Base-by-base conservation (phyloP, 2,888 invertebrate genomes). In the Caenorhabditis parvicauda region DNA sequence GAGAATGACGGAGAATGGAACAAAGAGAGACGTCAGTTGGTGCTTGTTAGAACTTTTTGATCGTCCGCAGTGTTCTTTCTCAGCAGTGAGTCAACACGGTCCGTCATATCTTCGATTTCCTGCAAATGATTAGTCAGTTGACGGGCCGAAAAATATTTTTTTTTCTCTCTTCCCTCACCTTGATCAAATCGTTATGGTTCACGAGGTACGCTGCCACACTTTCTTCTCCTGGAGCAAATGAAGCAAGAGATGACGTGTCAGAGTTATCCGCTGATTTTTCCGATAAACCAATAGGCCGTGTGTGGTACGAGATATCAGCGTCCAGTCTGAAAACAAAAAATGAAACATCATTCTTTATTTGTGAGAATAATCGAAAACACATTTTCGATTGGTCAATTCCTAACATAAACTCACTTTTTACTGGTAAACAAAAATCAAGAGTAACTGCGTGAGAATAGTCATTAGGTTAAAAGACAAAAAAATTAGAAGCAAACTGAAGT, bases 21-120 rank as follows among this genome's bases (percentile, higher is more conserved):
- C n/a, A n/a, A n/a, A n/a, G n/a, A n/a, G n/a, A n/a, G n/a, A n/a
- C n/a, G n/a, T n/a, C n/a, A n/a, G n/a, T n/a, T n/a, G n/a, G n/a
- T n/a, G n/a, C n/a, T n/a, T n/a, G n/a, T n/a, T n/a, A n/a, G n/a
- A n/a, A n/a, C n/a, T n/a, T n/a, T n/a, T n/a, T n/a, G n/a, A n/a
- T n/a, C n/a, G n/a, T n/a, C n/a, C n/a, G n/a, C n/a, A n/a, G n/a
- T n/a, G n/a, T n/a, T n/a, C n/a, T n/a, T n/a, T n/a, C n/a, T n/a
- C n/a, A n/a, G n/a, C n/a, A n/a, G n/a, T n/a, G n/a, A n/a, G n/a
- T n/a, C n/a, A n/a, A n/a, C n/a, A 5, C 71, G 59, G 27, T 69
- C 65, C 1, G 67, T 59, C n/a, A 67, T 63, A 12, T 41, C 51
- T 47, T 71, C 71, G 19, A 71, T 71, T 28, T 71, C 71, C 68